Evolutionary conservation across 92 coral and sea anemone species (phyloP).

Genomic region (Pocillopora grandis): DNA sequence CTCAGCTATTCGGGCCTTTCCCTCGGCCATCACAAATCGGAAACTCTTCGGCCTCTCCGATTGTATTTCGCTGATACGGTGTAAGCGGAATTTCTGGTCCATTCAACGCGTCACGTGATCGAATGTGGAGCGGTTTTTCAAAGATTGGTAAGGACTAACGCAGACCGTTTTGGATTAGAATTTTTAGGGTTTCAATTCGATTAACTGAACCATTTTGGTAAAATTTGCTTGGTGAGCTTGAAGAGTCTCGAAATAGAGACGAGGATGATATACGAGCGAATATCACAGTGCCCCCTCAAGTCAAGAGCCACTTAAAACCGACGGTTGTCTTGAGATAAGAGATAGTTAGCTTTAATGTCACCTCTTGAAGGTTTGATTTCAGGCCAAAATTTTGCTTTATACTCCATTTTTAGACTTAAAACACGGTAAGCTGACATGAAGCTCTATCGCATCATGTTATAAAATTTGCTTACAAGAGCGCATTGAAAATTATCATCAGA

Average conservation of each 20-base stretch:
- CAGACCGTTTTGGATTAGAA: background rate
- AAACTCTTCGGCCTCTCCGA: background rate
- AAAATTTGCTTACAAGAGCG: too few relatives aligned
- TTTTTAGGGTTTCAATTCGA: background rate
- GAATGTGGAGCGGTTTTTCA: background rate
- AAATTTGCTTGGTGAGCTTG: slow-evolving; percentile 8
- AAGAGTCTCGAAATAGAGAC: background rate
- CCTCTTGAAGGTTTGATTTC: background rate
- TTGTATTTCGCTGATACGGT: background rate
- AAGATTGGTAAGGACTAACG: too few relatives aligned
- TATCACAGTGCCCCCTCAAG: background rate
- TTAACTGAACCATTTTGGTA: background rate
- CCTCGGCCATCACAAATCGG: background rate
- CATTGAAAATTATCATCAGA: background rate
- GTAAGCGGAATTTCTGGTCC: too few relatives aligned
- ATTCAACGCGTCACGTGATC: too few relatives aligned
- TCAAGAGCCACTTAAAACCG: background rate
- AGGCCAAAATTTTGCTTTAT: too few relatives aligned
- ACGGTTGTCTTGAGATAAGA: background rate
- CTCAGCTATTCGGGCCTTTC: too few relatives aligned
- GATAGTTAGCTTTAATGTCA: background rate
- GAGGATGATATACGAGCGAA: background rate
- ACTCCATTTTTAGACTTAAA: too few relatives aligned
- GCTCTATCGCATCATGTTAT: too few relatives aligned
- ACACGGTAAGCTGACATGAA: too few relatives aligned